These are phyloP conservation scores for Moxostoma hubbsi DNA, from an alignment of 2,797 vertebrate species.

Conservation along the genomic window DNA sequence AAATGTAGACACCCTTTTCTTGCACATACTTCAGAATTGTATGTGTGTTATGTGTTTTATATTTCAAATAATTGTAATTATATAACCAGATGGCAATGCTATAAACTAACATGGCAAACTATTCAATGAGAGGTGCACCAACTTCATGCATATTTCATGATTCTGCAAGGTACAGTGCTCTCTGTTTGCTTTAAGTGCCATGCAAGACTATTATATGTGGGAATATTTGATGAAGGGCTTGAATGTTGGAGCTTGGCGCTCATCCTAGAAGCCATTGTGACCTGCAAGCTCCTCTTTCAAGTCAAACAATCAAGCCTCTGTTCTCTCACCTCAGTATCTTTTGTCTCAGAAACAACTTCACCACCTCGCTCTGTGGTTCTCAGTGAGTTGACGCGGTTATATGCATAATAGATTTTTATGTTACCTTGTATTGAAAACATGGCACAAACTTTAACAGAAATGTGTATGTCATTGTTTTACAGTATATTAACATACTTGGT, in stretches of 20 bases:
- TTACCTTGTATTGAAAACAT: neutral
- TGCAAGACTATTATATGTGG: conserved; percentile 30
- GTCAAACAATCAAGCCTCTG: conserved; percentile 40
- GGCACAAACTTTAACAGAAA: neutral
- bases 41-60: neutral
- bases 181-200: conserved; percentile 13
- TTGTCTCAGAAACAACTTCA: conserved; percentile 16
- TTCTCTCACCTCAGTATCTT: conserved; percentile 25
- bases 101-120: neutral
- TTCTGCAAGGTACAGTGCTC: conserved; percentile 2
- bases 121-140: neutral
- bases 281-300: conserved; percentile 27
- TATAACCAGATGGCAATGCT: conserved; percentile 11
- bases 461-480: conserved; percentile 1
- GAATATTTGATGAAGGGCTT: conserved; percentile 46
- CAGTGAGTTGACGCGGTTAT: neutral
- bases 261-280: conserved; percentile 33
- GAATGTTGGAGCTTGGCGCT: conserved; percentile 17
- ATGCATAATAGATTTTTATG: conserved; percentile 5
- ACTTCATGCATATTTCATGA: conserved; percentile 42
- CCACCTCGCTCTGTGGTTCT: neutral
- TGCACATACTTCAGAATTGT: neutral
- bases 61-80: neutral
- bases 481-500: neutral
- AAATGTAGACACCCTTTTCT: neutral